Base-by-base conservation (phyloP, 1,140 invertebrate species). In the Drosophila insularis region DNA sequence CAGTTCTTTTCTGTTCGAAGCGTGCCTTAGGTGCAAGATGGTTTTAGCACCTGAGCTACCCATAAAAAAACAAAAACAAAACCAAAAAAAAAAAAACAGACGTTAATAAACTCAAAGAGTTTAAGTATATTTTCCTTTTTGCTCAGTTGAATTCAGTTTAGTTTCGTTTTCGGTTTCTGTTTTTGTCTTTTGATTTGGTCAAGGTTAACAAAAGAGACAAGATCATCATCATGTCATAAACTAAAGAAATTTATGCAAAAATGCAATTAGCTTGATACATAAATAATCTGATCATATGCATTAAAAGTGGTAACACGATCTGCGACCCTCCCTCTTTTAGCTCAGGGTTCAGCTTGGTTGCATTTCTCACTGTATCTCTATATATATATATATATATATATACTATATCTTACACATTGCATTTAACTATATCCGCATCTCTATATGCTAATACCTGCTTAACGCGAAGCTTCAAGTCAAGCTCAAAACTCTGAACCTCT, bases 221-320 rank as follows among this genome's bases (percentile, higher is more conserved):
- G 21, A 11, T 10, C 50, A 8, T 13, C 23, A 11, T 31, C 23
- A 31, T 23, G 17, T 35, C n/a, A 58, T 58, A 58, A 58, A 37
- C 55, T 31, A 19, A 58, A 58, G 55, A 58, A 19, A 58, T 58
- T 58, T 58, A 58, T 58, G 55, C 7, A 32, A 19, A 35, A 10
- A 58, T 58, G 55, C 55, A 58, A 58, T 58, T 32, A 56, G 31
- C 54, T 56, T 56, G 14, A 56, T 14, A 35, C 14, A 35, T 56
- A 56, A 58, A 58, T 17, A 14, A 58, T 37, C 27, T 11, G 31
- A 56, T 35, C 8, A 14, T 32, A 55, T 31, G 5, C n/a, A 43
- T 46, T 21, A 46, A 19, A 19, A 3, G 43, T 50, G 19, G 43
- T 50, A 50, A 50, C 17, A 50, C 43, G 43, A 50, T 50, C 43